A percentile compares a stretch with the other conserved stretches of the same genome.
Conservation (phyloP, 2,113 vertebrate species). For the Sus scrofa region DNA sequence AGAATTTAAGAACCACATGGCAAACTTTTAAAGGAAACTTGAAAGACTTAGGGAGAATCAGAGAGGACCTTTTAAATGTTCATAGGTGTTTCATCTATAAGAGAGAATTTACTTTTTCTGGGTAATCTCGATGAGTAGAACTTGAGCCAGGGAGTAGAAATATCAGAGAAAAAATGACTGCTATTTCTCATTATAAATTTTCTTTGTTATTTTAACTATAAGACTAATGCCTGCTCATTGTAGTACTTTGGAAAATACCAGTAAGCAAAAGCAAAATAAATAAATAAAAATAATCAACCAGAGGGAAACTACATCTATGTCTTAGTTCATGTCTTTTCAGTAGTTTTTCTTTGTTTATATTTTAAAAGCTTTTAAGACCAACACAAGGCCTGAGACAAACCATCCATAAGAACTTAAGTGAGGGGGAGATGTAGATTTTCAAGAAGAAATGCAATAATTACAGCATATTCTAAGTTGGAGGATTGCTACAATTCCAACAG, state of each 20-base stretch:
- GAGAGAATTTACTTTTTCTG: slow-evolving; percentile 14
- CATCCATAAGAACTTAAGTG: not conserved
- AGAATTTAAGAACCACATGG: not conserved
- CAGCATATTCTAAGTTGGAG: not conserved
- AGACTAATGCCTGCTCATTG: not conserved
- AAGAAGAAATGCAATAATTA: not conserved
- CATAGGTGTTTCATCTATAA: not conserved
- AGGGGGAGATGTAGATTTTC: not conserved
- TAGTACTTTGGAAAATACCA: not conserved
- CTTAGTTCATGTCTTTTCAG: not conserved
- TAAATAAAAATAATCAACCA: not conserved
- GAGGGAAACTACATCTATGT: not conserved
- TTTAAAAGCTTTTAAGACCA: slow-evolving; percentile 19
- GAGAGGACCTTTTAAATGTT: not conserved
- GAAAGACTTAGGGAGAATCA: not conserved
- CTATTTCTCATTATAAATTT: slow-evolving; percentile 11
- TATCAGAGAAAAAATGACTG: not conserved
- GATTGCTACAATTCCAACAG: not conserved
- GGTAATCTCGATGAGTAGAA: not conserved
- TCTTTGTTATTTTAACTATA: not conserved
- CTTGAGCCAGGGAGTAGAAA: not conserved
- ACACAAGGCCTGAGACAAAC: not conserved
- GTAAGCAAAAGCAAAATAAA: not conserved
- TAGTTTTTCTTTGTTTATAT: not conserved
- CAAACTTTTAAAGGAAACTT: not conserved